Evolutionary conservation across 2,113 vertebrate genomes (phyloP).

Genomic region (Cinclus cinclus): DNA sequence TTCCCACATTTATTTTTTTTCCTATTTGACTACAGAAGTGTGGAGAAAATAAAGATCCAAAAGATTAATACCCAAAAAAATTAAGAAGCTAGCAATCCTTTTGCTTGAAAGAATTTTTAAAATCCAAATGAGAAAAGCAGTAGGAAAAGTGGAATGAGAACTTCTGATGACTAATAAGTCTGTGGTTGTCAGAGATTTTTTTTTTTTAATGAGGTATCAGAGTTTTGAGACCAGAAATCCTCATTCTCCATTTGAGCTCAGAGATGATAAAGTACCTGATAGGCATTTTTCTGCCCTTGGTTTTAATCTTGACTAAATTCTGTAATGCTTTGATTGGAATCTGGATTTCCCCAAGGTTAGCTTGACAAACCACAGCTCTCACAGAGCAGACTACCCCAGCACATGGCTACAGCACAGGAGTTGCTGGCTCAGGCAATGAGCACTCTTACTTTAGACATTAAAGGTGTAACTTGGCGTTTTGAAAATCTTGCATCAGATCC

Average conservation of each 20-base stretch:
- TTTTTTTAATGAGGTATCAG: not conserved
- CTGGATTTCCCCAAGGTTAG: not conserved
- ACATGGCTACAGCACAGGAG: not conserved
- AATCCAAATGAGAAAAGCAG: not conserved
- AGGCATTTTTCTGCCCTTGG: not conserved
- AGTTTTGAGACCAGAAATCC: not conserved
- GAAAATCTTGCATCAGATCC: not conserved
- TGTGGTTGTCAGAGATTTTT: not conserved
- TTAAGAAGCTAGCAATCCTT: not conserved
- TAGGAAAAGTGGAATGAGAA: not conserved
- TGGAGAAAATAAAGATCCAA: not conserved
- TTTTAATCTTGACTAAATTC: not conserved
- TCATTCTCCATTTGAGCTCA: not conserved
- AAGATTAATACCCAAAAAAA: not conserved
- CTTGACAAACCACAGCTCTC: not conserved
- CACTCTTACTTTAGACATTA: not conserved
- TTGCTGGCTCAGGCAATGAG: not conserved
- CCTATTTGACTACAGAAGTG: not conserved
- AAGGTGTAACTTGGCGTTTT: not conserved
- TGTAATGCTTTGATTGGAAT: not conserved
- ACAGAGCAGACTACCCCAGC: not conserved
- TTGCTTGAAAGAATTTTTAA: not conserved
- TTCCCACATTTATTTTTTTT: not conserved
- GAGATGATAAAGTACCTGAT: not conserved
- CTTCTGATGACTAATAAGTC: not conserved